phyloP scores from a whole-genome alignment of 2,888 invertebrate species.

The Drosophila hamatofila region DNA sequence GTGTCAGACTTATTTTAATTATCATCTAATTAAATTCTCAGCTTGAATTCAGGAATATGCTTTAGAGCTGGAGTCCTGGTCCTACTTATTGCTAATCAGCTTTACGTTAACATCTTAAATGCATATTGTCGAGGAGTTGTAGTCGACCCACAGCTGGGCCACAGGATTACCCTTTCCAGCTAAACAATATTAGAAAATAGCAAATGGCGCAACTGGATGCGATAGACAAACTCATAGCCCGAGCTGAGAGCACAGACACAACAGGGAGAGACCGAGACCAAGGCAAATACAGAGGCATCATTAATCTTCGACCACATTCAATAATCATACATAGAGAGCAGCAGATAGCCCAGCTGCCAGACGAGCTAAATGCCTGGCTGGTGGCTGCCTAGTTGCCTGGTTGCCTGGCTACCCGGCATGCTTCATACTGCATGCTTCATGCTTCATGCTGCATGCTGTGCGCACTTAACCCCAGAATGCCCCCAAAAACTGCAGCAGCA shows the following conservation, averaged over 20 bases:
- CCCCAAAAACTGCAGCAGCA: constrained; percentile 38
- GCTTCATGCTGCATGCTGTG: constrained; percentile 34
- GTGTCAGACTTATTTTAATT: constrained; percentile 2
- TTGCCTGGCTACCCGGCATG: constrained; percentile 21
- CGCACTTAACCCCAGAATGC: constrained; percentile 55
- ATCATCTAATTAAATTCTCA: not conserved
- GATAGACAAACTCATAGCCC: constrained; percentile 7
- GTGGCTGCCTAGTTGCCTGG: constrained; percentile 14
- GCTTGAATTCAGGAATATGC: constrained; percentile 1
- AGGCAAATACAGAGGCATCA: constrained; percentile 58
- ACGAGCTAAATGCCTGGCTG: constrained; percentile 34
- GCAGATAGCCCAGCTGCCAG: constrained; percentile 52
- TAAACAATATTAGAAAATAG: constrained; percentile 49
- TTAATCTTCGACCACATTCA: constrained; percentile 83
- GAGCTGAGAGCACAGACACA: constrained; percentile 7
- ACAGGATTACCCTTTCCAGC: constrained; percentile 31
- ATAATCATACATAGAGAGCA: constrained; percentile 71
- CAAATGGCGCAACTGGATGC: constrained; percentile 38
- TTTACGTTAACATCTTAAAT: constrained; percentile 31
- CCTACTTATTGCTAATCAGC: constrained; percentile 34
- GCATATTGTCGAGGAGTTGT: not conserved
- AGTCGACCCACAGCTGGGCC: constrained; percentile 20
- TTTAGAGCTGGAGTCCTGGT: not conserved
- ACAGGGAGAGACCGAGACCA: constrained; percentile 18
- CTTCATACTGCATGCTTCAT: constrained; percentile 26